A percentile compares a stretch with the other conserved stretches of the same genome.
Evolutionary conservation across 2,888 invertebrate species (phyloP).

Genomic region (Schizotus pectinicornis): DNA sequence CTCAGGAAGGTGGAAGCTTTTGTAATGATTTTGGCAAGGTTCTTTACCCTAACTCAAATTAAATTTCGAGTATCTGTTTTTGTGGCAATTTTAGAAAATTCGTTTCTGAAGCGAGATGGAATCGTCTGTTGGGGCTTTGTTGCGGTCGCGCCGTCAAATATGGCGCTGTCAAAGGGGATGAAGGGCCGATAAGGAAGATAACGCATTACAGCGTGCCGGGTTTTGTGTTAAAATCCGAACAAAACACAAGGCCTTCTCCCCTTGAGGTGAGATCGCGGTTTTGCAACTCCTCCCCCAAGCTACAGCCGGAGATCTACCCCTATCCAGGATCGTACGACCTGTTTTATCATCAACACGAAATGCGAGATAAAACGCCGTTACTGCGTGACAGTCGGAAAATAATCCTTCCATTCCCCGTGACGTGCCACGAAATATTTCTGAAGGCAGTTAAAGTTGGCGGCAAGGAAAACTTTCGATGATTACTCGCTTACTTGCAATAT

Average conservation of each 20-base stretch:
- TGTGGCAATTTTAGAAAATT: too few relatives aligned
- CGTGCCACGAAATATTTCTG: background rate
- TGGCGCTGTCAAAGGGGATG: background rate
- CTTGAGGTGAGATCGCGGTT: slow-evolving; percentile 16
- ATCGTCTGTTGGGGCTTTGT: too few relatives aligned
- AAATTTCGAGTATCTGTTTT: too few relatives aligned
- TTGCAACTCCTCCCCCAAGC: slow-evolving; percentile 15
- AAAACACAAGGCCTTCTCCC: slow-evolving; percentile 17
- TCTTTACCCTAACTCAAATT: too few relatives aligned
- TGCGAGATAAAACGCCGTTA: slow-evolving; percentile 17
- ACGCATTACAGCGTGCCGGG: slow-evolving; percentile 10
- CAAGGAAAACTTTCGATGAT: background rate
- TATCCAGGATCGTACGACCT: slow-evolving; percentile 11
- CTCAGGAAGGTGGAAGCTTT: too few relatives aligned
- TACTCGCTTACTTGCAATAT: background rate
- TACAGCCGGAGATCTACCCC: slow-evolving; percentile 18
- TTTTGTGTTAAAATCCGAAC: slow-evolving; percentile 15
- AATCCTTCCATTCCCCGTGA: slow-evolving; percentile 2
- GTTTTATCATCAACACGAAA: slow-evolving; percentile 17
- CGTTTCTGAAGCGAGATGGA: too few relatives aligned
- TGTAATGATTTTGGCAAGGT: too few relatives aligned
- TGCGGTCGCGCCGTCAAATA: background rate
- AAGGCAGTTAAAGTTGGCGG: too few relatives aligned
- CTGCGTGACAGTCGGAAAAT: slow-evolving; percentile 8
- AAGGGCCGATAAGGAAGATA: slow-evolving; percentile 18